Base-by-base conservation (phyloP, 2,888 invertebrate genomes). In the Drosophila pseudotalamancana region DNA sequence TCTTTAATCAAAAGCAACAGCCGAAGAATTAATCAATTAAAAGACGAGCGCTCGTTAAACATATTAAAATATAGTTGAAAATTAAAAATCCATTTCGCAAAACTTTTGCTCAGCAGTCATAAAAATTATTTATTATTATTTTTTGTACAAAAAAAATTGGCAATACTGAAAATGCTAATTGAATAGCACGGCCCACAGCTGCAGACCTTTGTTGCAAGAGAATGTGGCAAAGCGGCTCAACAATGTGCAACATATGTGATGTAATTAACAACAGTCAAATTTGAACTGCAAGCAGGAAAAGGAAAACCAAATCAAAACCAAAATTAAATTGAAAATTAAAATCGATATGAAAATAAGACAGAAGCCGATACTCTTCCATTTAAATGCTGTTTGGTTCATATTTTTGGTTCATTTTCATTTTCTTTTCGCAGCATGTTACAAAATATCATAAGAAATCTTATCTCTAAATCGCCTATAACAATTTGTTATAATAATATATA, bases 11-110 rank as follows among this genome's bases (percentile, higher is more conserved):
- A 82, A 72, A 65, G 71, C 83, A 82, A 45, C 72, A 56, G 40
- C 61, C 73, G 43, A 76, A 86, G 84, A 82, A 88, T 86, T 88
- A 88, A 80, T 85, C 77, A 88, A 82, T 88, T 88, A 83, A 71
- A 67, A 76, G 54, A 62, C 57, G 59, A 57, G 60, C 60, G 87
- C 81, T 84, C 81, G 87, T 87, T 80, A 72, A 69, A 67, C 64
- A 69, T 62, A 87, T 87, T 82, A 82, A 87, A 83, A 68, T 79
- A 83, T 82, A 82, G 82, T 88, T 82, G 80, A 59, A 79, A 86
- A 81, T 81, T 85, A 74, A 85, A 81, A 85, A 87, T 81, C 83
- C 81, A 81, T 87, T 85, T 81, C 49, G 66, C 60, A 42, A 50
- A 50, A 23, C 16, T 56, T 51, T 25, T 73, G 25, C 48, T 39